A percentile compares a stretch with the other conserved stretches of the same genome.
These are phyloP conservation scores for Linyphia triangularis DNA, from an alignment of 2,888 invertebrate species.

Conservation along the genomic window DNA sequence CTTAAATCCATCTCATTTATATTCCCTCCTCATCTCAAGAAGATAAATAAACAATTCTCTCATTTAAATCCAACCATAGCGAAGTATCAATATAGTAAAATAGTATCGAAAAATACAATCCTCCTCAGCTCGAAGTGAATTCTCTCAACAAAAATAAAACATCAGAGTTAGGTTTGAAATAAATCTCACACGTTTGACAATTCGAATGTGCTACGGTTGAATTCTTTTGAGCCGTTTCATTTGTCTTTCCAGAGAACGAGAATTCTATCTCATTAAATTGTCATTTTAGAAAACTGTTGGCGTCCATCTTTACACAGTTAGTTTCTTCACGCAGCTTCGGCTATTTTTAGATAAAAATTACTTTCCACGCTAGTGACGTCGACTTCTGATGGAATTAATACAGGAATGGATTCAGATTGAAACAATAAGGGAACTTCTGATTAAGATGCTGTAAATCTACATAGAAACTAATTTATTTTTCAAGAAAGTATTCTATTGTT, in stretches of 20 bases:
- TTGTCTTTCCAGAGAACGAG: slow-evolving; percentile 36
- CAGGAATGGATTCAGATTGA: no score
- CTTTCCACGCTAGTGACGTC: slow-evolving; percentile 15
- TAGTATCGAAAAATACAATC: no score
- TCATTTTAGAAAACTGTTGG: slow-evolving; percentile 56
- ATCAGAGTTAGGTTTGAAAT: not conserved
- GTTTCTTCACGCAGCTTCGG: slow-evolving; percentile 14
- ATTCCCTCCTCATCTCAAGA: not conserved
- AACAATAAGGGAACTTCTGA: no score
- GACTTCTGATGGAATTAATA: no score
- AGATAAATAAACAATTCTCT: not conserved
- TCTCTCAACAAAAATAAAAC: not conserved
- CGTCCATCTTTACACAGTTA: slow-evolving; percentile 22
- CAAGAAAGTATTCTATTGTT: no score
- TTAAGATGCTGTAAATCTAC: no score
- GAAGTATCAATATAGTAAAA: not conserved
- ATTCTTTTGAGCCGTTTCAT: slow-evolving; percentile 42
- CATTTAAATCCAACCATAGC: not conserved
- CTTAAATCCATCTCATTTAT: no score
- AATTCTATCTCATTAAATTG: slow-evolving; percentile 62
- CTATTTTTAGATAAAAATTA: slow-evolving; percentile 32
- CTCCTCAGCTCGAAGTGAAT: no score
- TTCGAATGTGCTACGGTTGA: slow-evolving; percentile 33
- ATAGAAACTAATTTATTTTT: no score
- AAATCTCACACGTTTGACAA: slow-evolving; percentile 48